Percentiles rank a stretch among this genome's conserved stretches.
These are phyloP conservation scores for Tridacna gigas DNA, from an alignment of 2,888 invertebrate species.

Conservation along the genomic window DNA sequence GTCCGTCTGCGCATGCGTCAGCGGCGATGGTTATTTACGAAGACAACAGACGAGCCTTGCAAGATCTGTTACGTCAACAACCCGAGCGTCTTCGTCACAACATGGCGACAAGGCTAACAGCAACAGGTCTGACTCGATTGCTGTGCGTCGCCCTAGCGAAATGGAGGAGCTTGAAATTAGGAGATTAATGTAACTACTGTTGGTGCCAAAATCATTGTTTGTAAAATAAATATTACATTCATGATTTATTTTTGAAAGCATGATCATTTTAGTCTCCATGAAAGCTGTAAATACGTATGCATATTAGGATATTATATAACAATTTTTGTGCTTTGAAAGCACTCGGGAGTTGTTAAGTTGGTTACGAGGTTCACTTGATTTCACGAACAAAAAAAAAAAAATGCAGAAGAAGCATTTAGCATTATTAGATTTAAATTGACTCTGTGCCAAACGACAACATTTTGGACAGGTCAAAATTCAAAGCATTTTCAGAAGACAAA, in stretches of 20 bases:
- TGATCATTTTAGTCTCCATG: background rate
- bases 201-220: background rate
- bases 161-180: constrained; percentile 45
- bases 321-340: background rate
- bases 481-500: too few species aligned
- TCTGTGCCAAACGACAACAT: too few species aligned
- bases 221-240: background rate
- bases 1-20: constrained; percentile 71
- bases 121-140: constrained; percentile 48
- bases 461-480: too few species aligned
- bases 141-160: constrained; percentile 51
- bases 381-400: too few species aligned
- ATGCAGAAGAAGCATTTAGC: too few species aligned
- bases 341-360: background rate
- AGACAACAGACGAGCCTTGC: constrained; percentile 52
- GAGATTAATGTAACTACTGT: constrained; percentile 10
- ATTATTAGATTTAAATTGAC: too few species aligned
- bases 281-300: background rate
- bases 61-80: constrained; percentile 61
- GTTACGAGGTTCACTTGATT: background rate
- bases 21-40: constrained; percentile 53
- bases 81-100: constrained; percentile 57
- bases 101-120: constrained; percentile 31
- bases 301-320: background rate
- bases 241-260: background rate